Conservation (phyloP, 2,113 vertebrate species). For the Psettodes erumei region DNA sequence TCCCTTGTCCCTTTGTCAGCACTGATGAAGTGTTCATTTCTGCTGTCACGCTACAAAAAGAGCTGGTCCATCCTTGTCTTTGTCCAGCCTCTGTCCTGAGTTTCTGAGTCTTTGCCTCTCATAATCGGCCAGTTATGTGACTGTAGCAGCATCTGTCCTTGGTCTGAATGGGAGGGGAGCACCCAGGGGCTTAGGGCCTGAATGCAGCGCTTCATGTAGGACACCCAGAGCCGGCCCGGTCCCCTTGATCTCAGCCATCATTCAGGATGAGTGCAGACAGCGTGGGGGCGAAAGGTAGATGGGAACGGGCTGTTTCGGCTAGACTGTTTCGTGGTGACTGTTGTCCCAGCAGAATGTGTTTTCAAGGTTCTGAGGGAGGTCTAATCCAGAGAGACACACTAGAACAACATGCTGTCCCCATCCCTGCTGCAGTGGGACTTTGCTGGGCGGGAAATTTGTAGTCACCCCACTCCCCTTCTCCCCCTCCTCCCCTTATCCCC, state of each 20-base stretch:
- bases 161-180: slow-evolving; percentile 38
- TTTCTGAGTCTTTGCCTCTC: slow-evolving; percentile 2
- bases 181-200: slow-evolving; percentile 55
- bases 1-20: neutral
- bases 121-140: slow-evolving; percentile 34
- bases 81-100: neutral
- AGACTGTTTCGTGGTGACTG: slow-evolving; percentile 63
- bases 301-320: slow-evolving; percentile 59
- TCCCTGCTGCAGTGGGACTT: slow-evolving; percentile 46
- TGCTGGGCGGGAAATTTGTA: slow-evolving; percentile 65
- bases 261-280: slow-evolving; percentile 73
- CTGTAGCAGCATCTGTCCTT: slow-evolving; percentile 48
- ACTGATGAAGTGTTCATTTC: neutral
- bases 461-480: slow-evolving; percentile 12
- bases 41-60: neutral
- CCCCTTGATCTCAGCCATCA: slow-evolving; percentile 75
- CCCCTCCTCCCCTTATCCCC: neutral
- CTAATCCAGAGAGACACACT: slow-evolving; percentile 79
- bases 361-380: slow-evolving; percentile 76
- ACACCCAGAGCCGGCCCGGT: slow-evolving; percentile 48
- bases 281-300: slow-evolving; percentile 68
- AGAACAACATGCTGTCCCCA: slow-evolving; percentile 74
- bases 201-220: slow-evolving; percentile 62
- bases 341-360: slow-evolving; percentile 78
- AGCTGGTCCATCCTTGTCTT: neutral